Conservation (phyloP, 2,797 vertebrate genomes). For the Erethizon dorsatum region DNA sequence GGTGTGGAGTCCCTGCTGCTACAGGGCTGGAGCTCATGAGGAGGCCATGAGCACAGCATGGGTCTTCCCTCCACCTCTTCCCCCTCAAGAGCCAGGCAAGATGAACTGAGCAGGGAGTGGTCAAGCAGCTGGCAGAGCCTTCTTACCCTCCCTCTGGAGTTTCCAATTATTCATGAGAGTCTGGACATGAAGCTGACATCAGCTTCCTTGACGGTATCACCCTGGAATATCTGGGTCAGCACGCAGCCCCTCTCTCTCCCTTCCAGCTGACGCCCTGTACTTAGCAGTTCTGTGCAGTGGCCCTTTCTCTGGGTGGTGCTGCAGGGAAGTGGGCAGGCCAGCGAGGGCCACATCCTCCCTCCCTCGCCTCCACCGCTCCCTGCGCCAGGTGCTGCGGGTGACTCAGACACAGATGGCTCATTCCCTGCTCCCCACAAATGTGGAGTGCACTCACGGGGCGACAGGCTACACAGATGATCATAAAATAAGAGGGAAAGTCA, state of each 20-base stretch:
- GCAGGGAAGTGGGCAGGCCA: background rate
- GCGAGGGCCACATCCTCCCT: background rate
- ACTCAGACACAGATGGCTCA: background rate
- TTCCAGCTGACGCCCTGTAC: slow-evolving; percentile 29
- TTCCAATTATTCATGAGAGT: slow-evolving; percentile 59
- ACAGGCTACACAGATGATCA: background rate
- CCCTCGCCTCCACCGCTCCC: background rate
- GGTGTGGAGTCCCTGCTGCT: background rate
- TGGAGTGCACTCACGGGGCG: background rate
- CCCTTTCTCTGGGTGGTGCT: background rate
- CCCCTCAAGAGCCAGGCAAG: background rate
- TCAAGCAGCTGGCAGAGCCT: background rate
- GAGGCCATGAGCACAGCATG: background rate
- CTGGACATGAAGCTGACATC: background rate
- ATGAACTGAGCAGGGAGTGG: background rate
- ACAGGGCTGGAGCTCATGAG: background rate
- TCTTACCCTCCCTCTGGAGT: background rate
- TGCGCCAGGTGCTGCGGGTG: background rate
- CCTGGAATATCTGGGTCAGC: slow-evolving; percentile 70
- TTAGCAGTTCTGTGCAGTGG: slow-evolving; percentile 42
- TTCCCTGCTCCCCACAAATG: background rate
- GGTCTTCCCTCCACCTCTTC: background rate
- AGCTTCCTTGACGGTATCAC: slow-evolving; percentile 59
- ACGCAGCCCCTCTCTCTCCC: slow-evolving; percentile 52
- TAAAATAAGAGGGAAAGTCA: background rate